These are phyloP conservation scores for Podarcis cretensis DNA, from an alignment of 2,113 vertebrate species.

Conservation along the genomic window DNA sequence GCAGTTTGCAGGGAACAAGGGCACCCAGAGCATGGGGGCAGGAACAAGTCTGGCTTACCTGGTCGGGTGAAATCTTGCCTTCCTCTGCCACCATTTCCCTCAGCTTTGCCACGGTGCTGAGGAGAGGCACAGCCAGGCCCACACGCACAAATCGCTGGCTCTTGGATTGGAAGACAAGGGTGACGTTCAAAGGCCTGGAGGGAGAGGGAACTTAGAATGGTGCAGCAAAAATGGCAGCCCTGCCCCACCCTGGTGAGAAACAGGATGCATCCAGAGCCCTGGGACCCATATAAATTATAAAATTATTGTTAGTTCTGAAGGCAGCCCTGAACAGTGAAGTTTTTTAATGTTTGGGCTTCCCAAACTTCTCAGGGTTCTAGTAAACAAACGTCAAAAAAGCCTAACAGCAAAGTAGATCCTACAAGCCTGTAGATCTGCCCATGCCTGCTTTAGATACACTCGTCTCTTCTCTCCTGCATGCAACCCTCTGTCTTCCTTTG, in stretches of 20 bases:
- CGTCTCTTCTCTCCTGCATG: no score
- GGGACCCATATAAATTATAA: no score
- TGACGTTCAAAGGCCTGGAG: constrained; percentile 87
- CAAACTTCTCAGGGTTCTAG: no score
- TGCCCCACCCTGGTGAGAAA: no score
- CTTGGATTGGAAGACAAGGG: constrained; percentile 86
- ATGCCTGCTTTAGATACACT: neutral
- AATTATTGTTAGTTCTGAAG: no score
- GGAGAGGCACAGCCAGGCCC: constrained; percentile 89
- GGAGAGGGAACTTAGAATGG: constrained; percentile 14
- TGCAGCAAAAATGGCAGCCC: neutral
- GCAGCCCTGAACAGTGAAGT: no score
- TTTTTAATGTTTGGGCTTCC: no score
- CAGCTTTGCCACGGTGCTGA: constrained; percentile 83
- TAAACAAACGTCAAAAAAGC: no score
- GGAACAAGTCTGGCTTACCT: constrained; percentile 74
- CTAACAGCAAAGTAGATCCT: no score
- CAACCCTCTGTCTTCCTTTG: neutral
- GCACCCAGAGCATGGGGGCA: neutral
- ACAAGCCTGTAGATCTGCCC: no score
- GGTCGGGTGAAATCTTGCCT: constrained; percentile 81
- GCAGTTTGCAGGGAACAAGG: neutral
- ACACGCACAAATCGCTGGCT: constrained; percentile 85
- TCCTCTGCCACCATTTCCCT: constrained; percentile 88
- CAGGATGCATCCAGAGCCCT: no score